Evolutionary conservation across 2,113 vertebrate genomes (phyloP).

Genomic region (Polyodon spathula): DNA sequence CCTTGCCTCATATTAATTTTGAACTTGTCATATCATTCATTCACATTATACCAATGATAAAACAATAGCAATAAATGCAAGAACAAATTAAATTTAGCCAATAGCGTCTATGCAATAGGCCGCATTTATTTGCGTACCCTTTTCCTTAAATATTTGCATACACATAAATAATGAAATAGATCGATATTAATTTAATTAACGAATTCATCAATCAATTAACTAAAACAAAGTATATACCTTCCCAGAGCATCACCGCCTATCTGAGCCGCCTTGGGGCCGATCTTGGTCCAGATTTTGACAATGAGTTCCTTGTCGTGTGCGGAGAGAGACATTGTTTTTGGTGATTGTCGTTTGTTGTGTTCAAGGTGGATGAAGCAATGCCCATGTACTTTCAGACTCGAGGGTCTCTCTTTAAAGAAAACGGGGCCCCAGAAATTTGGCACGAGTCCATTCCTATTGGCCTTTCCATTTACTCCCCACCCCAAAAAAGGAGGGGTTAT

Average conservation of each 20-base stretch:
- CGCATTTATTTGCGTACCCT: too few relatives aligned
- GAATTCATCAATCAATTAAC: not conserved
- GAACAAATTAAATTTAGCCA: too few relatives aligned
- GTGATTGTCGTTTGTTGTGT: not conserved
- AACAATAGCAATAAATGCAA: too few relatives aligned
- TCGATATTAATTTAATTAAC: not conserved
- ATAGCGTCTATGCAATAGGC: too few relatives aligned
- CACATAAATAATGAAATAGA: not conserved
- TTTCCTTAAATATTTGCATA: too few relatives aligned
- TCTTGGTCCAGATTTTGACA: slow-evolving; percentile 17
- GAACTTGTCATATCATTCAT: too few relatives aligned
- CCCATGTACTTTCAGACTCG: not conserved
- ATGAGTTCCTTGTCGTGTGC: slow-evolving; percentile 19
- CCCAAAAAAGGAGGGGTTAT: not conserved
- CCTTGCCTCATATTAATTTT: too few relatives aligned
- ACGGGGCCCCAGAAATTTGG: not conserved
- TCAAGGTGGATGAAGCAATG: not conserved
- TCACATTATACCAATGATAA: too few relatives aligned
- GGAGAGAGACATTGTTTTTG: slow-evolving; percentile 27
- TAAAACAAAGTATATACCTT: slow-evolving; percentile 18
- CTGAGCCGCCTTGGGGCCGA: not conserved
- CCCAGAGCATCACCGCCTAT: slow-evolving; percentile 13
- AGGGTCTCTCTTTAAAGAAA: slow-evolving; percentile 3
- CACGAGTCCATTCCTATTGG: not conserved
- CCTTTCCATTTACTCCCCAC: not conserved